Percentiles rank a stretch among this genome's conserved stretches.
phyloP scores from a whole-genome alignment of 1,140 invertebrate species.

The Babylonia areolata region DNA sequence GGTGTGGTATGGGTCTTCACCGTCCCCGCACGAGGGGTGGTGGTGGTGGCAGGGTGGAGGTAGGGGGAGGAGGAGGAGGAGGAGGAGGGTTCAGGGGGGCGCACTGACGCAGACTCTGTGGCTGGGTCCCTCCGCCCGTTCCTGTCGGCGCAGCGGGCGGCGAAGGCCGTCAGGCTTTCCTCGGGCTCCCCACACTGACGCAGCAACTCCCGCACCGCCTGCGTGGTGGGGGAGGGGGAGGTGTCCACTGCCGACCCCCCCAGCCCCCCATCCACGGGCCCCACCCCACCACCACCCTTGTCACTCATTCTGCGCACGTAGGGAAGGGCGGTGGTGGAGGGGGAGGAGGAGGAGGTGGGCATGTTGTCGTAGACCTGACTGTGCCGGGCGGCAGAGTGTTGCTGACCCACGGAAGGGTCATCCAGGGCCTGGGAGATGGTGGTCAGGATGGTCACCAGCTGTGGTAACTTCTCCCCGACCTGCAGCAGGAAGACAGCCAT shows the following conservation, averaged over 20 bases:
- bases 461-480: constrained; percentile 71
- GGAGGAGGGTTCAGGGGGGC: too few relatives aligned
- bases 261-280: too few relatives aligned
- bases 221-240: constrained; percentile 54
- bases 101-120: too few relatives aligned
- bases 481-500: too few relatives aligned
- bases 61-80: too few relatives aligned
- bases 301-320: too few relatives aligned
- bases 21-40: too few relatives aligned
- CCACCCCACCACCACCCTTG: too few relatives aligned
- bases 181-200: constrained; percentile 58
- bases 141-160: constrained; percentile 19
- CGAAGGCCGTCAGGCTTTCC: constrained; percentile 53
- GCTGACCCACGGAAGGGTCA: constrained; percentile 62
- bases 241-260: background rate
- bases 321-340: background rate
- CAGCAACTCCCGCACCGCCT: constrained; percentile 61
- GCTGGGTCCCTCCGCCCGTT: constrained; percentile 30
- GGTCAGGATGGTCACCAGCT: constrained; percentile 79
- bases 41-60: too few relatives aligned
- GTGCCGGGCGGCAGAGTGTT: constrained; percentile 56
- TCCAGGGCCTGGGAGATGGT: constrained; percentile 78
- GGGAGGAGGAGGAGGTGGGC: constrained; percentile 24
- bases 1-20: background rate
- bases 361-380: constrained; percentile 65